These are phyloP conservation scores for Tachina grossa DNA, from an alignment of 2,888 invertebrate genomes.

Conservation along the genomic window DNA sequence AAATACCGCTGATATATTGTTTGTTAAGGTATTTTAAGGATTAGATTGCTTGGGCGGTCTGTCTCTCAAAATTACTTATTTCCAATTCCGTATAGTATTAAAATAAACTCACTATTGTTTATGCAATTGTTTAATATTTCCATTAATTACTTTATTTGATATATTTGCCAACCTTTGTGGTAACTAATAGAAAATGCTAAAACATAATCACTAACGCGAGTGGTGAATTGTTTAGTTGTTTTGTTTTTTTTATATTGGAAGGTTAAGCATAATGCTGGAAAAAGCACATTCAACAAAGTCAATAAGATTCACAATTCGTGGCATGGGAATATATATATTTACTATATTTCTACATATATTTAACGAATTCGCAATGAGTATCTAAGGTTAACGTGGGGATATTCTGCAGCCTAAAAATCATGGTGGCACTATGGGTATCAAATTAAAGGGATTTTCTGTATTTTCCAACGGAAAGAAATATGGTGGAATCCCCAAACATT, in stretches of 20 bases:
- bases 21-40: constrained; percentile 14
- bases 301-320: too few species aligned
- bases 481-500: too few species aligned
- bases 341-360: too few species aligned
- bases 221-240: background rate
- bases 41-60: constrained; percentile 20
- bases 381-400: too few species aligned
- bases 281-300: too few species aligned
- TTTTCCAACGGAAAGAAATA: too few species aligned
- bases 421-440: too few species aligned
- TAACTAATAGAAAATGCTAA: background rate
- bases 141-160: constrained; percentile 20
- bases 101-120: background rate
- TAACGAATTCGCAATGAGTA: too few species aligned
- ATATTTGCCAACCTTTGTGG: background rate
- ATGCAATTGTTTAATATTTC: constrained; percentile 31
- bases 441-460: too few species aligned
- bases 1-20: constrained; percentile 12
- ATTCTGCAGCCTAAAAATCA: too few species aligned
- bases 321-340: too few species aligned
- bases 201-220: background rate
- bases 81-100: constrained; percentile 2
- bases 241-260: background rate
- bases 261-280: too few species aligned
- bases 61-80: background rate